These are phyloP conservation scores for Geothlypis trichas DNA, from an alignment of 2,113 vertebrate species.

Conservation along the genomic window DNA sequence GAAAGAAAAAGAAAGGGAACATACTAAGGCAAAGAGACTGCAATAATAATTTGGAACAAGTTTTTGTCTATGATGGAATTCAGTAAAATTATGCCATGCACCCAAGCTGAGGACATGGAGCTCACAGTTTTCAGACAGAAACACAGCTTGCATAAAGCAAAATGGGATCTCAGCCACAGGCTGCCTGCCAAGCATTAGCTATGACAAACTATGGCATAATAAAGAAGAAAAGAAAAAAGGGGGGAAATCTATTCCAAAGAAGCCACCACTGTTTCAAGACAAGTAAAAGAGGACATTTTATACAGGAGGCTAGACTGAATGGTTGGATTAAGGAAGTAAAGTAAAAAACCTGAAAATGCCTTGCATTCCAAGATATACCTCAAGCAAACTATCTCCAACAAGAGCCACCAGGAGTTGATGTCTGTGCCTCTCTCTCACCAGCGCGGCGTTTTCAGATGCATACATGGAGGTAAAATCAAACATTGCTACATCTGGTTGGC, in stretches of 20 bases:
- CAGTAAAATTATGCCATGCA: background rate
- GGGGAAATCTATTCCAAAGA: background rate
- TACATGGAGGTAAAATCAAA: slow-evolving; percentile 99
- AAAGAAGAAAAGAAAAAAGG: background rate
- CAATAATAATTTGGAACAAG: background rate
- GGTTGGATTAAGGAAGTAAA: background rate
- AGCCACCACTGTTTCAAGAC: background rate
- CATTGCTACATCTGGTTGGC: slow-evolving; percentile 95
- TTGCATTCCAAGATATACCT: slow-evolving; percentile 76
- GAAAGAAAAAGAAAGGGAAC: background rate
- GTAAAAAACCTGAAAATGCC: background rate
- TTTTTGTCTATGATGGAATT: background rate
- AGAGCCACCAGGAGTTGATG: slow-evolving; percentile 90
- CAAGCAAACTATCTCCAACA: slow-evolving; percentile 94
- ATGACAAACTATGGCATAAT: background rate
- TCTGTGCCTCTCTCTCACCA: slow-evolving; percentile 88
- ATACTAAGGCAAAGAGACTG: background rate
- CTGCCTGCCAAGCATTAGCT: background rate
- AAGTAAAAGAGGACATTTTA: background rate
- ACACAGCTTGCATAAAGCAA: background rate
- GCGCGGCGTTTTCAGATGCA: slow-evolving; percentile 92
- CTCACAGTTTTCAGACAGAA: slow-evolving; percentile 11
- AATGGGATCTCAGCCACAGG: background rate
- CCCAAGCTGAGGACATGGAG: background rate
- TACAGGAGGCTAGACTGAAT: background rate